Conservation (phyloP, 1,140 invertebrate species). For the Drusus annulatus region DNA sequence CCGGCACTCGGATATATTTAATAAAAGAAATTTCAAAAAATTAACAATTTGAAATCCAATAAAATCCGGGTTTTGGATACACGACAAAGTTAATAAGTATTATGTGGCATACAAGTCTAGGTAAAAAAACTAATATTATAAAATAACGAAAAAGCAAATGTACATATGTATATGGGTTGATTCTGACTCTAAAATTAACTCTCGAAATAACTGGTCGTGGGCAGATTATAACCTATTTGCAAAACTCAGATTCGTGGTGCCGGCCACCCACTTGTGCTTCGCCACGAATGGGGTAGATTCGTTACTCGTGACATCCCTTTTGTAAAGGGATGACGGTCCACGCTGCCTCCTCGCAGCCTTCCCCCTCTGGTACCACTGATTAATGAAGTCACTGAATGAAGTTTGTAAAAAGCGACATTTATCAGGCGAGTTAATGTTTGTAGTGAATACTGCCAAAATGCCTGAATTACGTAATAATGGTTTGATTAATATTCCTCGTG, state of each 20-base stretch:
- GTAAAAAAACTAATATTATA: no score
- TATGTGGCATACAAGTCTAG: no score
- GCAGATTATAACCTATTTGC: background rate
- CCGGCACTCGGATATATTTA: no score
- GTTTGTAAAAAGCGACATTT: slow-evolving; percentile 46
- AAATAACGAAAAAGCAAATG: no score
- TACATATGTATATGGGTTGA: no score
- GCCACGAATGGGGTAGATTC: slow-evolving; percentile 35
- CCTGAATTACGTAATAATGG: slow-evolving; percentile 29
- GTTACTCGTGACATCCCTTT: slow-evolving; percentile 43
- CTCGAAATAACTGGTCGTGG: background rate
- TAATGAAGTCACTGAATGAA: slow-evolving; percentile 35
- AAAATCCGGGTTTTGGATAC: no score
- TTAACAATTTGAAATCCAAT: no score
- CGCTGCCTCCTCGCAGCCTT: background rate
- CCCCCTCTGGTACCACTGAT: slow-evolving; percentile 16
- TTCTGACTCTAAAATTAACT: background rate
- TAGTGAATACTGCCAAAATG: slow-evolving; percentile 15
- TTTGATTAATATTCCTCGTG: slow-evolving; percentile 20
- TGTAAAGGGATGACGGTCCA: slow-evolving; percentile 41
- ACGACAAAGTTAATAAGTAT: no score
- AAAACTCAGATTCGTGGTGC: slow-evolving; percentile 19
- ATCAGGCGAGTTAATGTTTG: slow-evolving; percentile 39
- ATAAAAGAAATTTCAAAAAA: no score
- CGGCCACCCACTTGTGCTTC: background rate